Evolutionary conservation across 2,113 vertebrate genomes (phyloP), one percentile per base, ranked within the genome.

Genomic region (Syrrhaptes paradoxus): DNA sequence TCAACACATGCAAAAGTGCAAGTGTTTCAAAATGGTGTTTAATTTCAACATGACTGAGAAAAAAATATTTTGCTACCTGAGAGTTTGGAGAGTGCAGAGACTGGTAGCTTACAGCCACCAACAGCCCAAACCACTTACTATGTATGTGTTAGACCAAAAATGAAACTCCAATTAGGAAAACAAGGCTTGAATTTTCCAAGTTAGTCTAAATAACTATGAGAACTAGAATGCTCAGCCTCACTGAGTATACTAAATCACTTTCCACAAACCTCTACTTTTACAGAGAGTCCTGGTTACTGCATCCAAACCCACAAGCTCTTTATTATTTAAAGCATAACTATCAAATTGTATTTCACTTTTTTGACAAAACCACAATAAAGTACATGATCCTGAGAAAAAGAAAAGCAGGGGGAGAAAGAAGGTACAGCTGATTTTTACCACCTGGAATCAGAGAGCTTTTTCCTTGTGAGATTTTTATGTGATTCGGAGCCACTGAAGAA

Each of bases 401-500:
- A 91, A 85, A 96, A 94, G 25, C 86, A 96, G 88, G 89, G 93
- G 59, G 43, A 93, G 28, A 34, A 22, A 79, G 62, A 77, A 48
- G 52, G 24, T 62, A 26, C 20, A 34, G 17, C 58, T 91, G 49
- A n/a, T 63, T 88, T 93, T 91, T 93, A 84, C 82, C 85, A 85
- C 52, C 57, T 93, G 87, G 81, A 91, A 81, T 57, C 73, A 66
- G 46, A 67, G 63, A 73, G 29, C 25, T 67, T 85, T 97, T 95
- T 80, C 59, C 77, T 95, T 85, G 71, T 4, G 15, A 66, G 80
- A 68, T 77, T 97, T 94, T 96, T 90, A 65, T 77, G 62, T 90
- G 58, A 55, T 84, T 78, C n/a, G n/a, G 45, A 51, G 43, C n/a
- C 82, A 74, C 70, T 92, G 93, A 96, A 97, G 90, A 96, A 96